Percentiles rank a stretch among this genome's conserved stretches.
phyloP scores from a whole-genome alignment of 2,113 vertebrate species.

The Scartelaos histophorus region DNA sequence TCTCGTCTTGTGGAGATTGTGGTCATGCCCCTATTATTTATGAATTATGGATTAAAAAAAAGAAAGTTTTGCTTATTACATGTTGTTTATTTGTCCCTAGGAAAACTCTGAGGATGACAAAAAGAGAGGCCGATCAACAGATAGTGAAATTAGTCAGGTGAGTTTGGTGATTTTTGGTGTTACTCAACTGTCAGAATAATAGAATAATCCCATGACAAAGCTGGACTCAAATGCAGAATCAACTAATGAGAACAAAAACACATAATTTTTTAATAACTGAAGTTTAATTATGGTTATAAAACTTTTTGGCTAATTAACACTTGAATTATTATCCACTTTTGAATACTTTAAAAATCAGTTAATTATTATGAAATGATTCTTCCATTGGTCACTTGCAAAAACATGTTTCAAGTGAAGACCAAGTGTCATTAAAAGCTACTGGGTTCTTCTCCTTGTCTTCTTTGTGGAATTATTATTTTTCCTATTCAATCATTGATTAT shows the following conservation, averaged over 20 bases:
- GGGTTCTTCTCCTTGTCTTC: too few species aligned
- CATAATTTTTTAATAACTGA: background rate
- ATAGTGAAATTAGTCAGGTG: conserved; percentile 86
- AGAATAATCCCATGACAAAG: background rate
- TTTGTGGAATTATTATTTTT: too few species aligned
- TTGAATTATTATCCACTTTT: background rate
- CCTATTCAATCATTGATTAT: too few species aligned
- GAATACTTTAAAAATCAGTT: background rate
- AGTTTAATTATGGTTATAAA: background rate
- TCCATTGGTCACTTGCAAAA: background rate
- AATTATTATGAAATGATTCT: background rate
- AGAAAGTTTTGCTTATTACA: background rate
- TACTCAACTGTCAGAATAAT: background rate
- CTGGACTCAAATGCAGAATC: background rate
- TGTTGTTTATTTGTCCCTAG: conserved; percentile 41
- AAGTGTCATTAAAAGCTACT: too few species aligned
- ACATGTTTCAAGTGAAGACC: background rate
- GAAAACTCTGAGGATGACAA: conserved; percentile 91
- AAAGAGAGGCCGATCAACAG: conserved; percentile 85
- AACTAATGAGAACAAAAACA: background rate
- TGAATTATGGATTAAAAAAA: background rate
- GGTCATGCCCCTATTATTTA: background rate
- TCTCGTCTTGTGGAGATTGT: too few species aligned
- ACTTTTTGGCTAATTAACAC: background rate
- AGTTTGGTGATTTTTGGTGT: conserved; percentile 7